Conservation (phyloP, 1,140 invertebrate species). For the Brachionus asplanchnoidis region DNA sequence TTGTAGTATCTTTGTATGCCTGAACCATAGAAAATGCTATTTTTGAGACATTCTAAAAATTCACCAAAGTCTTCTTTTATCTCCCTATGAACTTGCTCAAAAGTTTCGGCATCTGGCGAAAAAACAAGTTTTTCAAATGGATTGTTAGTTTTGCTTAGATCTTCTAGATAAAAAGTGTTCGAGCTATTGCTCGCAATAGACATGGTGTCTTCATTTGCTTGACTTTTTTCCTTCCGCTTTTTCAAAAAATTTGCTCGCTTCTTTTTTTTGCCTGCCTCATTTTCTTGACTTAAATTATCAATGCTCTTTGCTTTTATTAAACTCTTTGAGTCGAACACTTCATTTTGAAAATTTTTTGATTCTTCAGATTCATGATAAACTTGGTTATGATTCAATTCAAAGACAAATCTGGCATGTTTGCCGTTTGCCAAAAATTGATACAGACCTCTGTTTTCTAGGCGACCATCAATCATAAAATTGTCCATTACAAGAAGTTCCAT, state of each 20-base stretch:
- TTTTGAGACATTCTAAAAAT: no score
- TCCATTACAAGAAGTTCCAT: conserved; percentile 2
- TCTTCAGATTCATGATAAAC: neutral
- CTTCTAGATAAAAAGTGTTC: neutral
- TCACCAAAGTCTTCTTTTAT: no score
- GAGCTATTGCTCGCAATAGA: neutral
- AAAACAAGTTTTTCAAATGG: no score
- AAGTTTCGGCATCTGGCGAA: no score
- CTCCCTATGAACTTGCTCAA: no score
- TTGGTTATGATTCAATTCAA: neutral
- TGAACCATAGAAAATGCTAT: no score
- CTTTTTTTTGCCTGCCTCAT: neutral
- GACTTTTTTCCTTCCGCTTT: neutral
- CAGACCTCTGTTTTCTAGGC: neutral
- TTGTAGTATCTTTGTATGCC: no score
- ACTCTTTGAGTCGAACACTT: neutral
- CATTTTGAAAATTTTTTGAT: no score
- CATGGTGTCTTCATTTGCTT: neutral
- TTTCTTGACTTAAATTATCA: neutral
- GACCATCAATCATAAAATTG: conserved; percentile 1
- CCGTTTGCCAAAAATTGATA: conserved; percentile 15
- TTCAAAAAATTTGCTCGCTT: neutral
- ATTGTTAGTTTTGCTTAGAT: no score
- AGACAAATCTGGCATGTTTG: neutral
- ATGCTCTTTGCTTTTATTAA: neutral